phyloP scores from a whole-genome alignment of 2,113 vertebrate species.

The Perca flavescens region DNA sequence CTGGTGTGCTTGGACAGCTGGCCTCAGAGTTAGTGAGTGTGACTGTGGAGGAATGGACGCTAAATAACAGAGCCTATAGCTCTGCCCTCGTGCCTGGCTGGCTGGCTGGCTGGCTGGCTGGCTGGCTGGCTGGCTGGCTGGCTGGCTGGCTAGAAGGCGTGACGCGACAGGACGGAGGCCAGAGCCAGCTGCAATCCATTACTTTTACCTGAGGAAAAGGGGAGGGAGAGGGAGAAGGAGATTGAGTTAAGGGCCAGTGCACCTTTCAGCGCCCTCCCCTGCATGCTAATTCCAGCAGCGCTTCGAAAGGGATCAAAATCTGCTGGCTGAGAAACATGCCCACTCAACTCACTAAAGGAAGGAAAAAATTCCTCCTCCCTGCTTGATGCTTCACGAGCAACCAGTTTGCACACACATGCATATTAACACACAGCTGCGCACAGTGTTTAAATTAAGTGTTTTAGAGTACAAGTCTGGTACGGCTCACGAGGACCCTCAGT shows the following conservation, averaged over 20 bases:
- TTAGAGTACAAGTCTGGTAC: not conserved
- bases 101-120: conserved; percentile 50
- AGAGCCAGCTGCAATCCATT: conserved; percentile 76
- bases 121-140: conserved; percentile 24
- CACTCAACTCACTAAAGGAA: conserved; percentile 58
- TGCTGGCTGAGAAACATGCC: conserved; percentile 63
- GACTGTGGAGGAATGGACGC: conserved; percentile 70
- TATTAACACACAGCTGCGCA: conserved; percentile 46
- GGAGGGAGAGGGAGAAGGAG: conserved; percentile 41
- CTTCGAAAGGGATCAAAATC: conserved; percentile 69
- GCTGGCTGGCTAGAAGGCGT: conserved; percentile 66
- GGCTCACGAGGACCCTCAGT: not conserved
- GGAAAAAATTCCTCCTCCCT: conserved; percentile 45
- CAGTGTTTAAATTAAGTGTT: conserved; percentile 30
- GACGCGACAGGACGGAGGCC: conserved; percentile 68
- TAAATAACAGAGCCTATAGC: conserved; percentile 66
- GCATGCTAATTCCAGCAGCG: conserved; percentile 76
- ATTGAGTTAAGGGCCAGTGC: conserved; percentile 71
- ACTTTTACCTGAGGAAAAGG: conserved; percentile 73
- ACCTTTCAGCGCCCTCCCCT: conserved; percentile 72
- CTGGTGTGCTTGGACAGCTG: conserved; percentile 72
- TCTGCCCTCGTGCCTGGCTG: conserved; percentile 37
- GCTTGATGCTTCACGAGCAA: conserved; percentile 11
- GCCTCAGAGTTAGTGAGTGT: conserved; percentile 74
- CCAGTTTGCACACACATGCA: conserved; percentile 50